Conservation (phyloP, 2,113 vertebrate genomes). For the Colaptes auratus region DNA sequence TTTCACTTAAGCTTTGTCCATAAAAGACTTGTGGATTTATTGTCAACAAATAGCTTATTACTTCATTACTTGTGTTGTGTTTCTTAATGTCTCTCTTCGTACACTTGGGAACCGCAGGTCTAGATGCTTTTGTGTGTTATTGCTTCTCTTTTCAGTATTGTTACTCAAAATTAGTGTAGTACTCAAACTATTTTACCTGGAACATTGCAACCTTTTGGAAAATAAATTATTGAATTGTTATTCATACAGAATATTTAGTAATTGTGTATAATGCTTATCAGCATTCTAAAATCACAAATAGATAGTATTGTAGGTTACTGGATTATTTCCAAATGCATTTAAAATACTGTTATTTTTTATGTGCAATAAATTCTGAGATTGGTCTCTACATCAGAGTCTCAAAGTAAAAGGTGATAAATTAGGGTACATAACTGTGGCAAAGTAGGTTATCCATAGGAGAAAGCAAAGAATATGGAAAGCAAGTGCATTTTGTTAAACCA, state of each 20-base stretch:
- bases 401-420: background rate
- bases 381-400: background rate
- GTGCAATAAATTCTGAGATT: background rate
- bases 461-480: background rate
- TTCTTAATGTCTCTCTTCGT: background rate
- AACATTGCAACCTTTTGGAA: background rate
- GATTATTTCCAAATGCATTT: background rate
- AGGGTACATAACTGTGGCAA: background rate
- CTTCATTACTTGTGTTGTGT: background rate
- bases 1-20: background rate
- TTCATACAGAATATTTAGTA: background rate
- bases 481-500: background rate
- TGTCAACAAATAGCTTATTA: background rate
- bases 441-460: background rate
- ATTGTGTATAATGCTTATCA: background rate
- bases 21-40: background rate
- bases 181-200: background rate
- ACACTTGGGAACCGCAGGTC: background rate
- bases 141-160: background rate
- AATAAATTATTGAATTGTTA: background rate
- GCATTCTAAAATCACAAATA: background rate
- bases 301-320: background rate
- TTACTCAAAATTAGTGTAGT: background rate
- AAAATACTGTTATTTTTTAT: background rate
- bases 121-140: background rate